Conservation (phyloP, 2,888 invertebrate species). For the Julus scandinavius region DNA sequence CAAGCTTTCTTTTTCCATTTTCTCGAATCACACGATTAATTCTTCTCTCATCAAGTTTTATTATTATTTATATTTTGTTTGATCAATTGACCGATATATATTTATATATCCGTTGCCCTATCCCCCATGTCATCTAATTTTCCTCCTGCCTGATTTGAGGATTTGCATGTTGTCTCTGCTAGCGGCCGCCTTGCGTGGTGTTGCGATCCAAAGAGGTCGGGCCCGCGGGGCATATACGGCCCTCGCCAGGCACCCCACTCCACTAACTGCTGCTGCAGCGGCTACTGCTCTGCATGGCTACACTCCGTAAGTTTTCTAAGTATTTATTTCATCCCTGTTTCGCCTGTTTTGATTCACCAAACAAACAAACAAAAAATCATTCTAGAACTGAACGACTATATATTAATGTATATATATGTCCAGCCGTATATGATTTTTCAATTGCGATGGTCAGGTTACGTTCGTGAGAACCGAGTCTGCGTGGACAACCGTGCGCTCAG, state of each 20-base stretch:
- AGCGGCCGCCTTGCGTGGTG: constrained; percentile 84
- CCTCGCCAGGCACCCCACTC: constrained; percentile 74
- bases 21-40: background rate
- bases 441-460: constrained; percentile 35
- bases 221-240: constrained; percentile 75
- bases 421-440: constrained; percentile 13
- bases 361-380: constrained; percentile 31
- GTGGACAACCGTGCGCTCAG: background rate
- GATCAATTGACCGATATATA: background rate
- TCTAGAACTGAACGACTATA: constrained; percentile 17
- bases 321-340: constrained; percentile 52
- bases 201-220: constrained; percentile 83
- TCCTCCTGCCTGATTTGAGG: constrained; percentile 56
- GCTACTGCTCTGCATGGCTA: constrained; percentile 84
- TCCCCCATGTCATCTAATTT: constrained; percentile 43
- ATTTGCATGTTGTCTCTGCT: constrained; percentile 61
- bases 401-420: background rate
- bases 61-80: constrained; percentile 49
- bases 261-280: constrained; percentile 74
- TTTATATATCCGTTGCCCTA: background rate
- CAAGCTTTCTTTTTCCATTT: background rate
- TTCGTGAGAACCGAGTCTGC: constrained; percentile 14
- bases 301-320: constrained; percentile 80
- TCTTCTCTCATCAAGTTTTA: constrained; percentile 37
- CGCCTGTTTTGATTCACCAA: constrained; percentile 50